Evolutionary conservation across 1,140 invertebrate species (phyloP).

Genomic region (Trachymyrmex septentrionalis): DNA sequence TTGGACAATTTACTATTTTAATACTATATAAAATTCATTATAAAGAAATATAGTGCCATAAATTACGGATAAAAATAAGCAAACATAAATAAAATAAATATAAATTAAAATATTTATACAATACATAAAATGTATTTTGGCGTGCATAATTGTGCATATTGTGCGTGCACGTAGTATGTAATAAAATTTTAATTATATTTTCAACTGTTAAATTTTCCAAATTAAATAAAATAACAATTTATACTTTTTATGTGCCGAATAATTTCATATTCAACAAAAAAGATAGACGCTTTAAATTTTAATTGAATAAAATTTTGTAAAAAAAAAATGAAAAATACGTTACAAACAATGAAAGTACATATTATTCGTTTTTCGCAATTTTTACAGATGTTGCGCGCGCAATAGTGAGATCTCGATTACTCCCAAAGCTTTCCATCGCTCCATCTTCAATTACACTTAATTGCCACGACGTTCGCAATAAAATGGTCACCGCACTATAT

Average conservation of each 20-base stretch:
- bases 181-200: constrained; percentile 39
- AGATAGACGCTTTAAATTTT: background rate
- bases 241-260: background rate
- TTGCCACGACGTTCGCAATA: constrained; percentile 48
- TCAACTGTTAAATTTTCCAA: background rate
- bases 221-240: background rate
- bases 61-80: background rate
- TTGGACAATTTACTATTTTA: constrained; percentile 13
- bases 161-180: background rate
- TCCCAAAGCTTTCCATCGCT: constrained; percentile 53
- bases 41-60: background rate
- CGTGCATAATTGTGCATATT: background rate
- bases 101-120: constrained; percentile 28
- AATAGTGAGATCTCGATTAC: constrained; percentile 48
- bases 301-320: background rate
- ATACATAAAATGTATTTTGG: background rate
- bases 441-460: constrained; percentile 64
- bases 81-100: too few relatives aligned
- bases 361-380: constrained; percentile 31
- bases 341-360: background rate
- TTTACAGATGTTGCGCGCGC: constrained; percentile 2
- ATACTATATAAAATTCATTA: background rate
- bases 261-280: background rate
- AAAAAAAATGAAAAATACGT: background rate
- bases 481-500: constrained; percentile 56